These are phyloP conservation scores for Phaonia tiefii DNA, from an alignment of 2,888 invertebrate species.

Conservation along the genomic window DNA sequence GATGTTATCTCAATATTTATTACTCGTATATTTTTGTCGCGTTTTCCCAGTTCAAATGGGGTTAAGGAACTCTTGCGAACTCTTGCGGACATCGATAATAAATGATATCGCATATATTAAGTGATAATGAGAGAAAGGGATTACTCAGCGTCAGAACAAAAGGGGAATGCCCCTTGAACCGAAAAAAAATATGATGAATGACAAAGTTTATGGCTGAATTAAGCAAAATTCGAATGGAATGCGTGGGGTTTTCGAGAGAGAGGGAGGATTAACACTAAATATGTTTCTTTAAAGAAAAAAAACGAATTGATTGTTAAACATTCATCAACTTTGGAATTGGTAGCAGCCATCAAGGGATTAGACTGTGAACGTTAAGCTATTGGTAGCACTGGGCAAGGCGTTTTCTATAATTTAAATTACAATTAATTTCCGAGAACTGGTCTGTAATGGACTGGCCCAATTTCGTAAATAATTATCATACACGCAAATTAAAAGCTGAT, in stretches of 20 bases:
- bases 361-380: too few relatives aligned
- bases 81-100: neutral
- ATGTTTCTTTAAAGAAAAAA: too few relatives aligned
- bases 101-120: constrained; percentile 31
- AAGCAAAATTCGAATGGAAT: neutral
- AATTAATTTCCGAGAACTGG: too few relatives aligned
- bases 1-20: constrained; percentile 39
- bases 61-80: constrained; percentile 21
- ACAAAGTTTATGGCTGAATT: constrained; percentile 19
- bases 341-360: neutral
- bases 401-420: too few relatives aligned
- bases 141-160: too few relatives aligned
- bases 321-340: neutral
- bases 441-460: too few relatives aligned
- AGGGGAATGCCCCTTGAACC: neutral
- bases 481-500: too few relatives aligned
- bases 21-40: neutral
- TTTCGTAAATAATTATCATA: too few relatives aligned
- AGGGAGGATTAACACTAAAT: too few relatives aligned
- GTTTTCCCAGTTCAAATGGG: too few relatives aligned
- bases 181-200: constrained; percentile 27
- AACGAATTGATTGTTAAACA: too few relatives aligned
- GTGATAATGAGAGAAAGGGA: constrained; percentile 22
- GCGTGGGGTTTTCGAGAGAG: neutral
- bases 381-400: too few relatives aligned